Conservation (phyloP, 2,797 vertebrate species). For the Limnodromus scolopaceus region DNA sequence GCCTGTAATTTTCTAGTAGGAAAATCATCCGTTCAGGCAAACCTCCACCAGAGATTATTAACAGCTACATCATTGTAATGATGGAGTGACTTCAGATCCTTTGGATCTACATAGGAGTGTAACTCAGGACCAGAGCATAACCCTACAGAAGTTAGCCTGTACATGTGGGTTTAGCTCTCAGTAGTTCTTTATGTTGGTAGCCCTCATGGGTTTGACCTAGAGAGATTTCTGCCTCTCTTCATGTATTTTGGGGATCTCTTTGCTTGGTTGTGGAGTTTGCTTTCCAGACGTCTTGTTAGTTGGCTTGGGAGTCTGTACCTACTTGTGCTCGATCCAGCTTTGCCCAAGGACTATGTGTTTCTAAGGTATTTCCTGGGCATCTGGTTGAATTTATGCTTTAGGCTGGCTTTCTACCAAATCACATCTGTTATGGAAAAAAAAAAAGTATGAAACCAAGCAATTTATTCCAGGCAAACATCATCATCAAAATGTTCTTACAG, state of each 20-base stretch:
- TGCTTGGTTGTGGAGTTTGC: neutral
- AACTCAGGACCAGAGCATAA: neutral
- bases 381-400: slow-evolving; percentile 36
- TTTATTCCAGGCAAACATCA: neutral
- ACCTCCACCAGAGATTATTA: neutral
- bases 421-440: neutral
- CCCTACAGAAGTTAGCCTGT: neutral
- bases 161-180: neutral
- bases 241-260: neutral
- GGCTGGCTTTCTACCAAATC: slow-evolving; percentile 9
- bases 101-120: neutral
- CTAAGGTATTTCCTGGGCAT: slow-evolving; percentile 35
- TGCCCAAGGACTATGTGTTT: neutral
- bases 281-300: neutral
- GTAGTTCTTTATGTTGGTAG: neutral
- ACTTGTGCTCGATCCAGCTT: neutral
- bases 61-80: neutral
- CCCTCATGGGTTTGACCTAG: neutral
- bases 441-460: neutral
- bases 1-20: neutral
- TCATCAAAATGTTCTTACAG: neutral
- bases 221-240: neutral
- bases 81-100: neutral
- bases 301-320: neutral
- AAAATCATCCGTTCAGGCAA: neutral